Conservation (phyloP, 2,797 vertebrate genomes). For the Artibeus jamaicensis region DNA sequence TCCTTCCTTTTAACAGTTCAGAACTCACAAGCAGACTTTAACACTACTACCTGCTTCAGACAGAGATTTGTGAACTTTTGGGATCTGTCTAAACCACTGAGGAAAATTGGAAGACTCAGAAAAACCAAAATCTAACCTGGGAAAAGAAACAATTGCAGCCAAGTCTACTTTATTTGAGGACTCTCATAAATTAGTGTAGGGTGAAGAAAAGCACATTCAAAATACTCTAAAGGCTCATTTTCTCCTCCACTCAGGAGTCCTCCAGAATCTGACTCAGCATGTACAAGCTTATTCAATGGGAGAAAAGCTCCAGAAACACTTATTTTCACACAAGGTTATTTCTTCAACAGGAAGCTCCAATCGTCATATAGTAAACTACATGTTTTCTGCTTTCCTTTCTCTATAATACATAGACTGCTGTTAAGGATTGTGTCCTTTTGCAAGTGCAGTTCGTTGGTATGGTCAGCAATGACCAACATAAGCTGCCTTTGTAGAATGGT, state of each 20-base stretch:
- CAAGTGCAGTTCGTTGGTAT: background rate
- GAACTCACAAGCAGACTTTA: background rate
- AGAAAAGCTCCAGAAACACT: background rate
- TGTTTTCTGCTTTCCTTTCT: background rate
- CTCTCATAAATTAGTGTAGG: background rate
- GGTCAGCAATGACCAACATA: background rate
- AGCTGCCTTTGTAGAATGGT: background rate
- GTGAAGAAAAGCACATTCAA: background rate
- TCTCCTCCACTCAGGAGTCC: background rate
- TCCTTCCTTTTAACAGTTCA: background rate
- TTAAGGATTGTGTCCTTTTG: no score
- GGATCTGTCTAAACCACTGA: background rate
- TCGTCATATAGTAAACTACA: fast-evolving
- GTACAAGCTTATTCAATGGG: background rate
- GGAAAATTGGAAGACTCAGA: background rate
- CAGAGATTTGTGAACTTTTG: background rate
- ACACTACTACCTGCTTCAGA: background rate
- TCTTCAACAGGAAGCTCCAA: background rate
- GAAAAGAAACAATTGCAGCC: background rate
- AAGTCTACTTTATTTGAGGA: background rate
- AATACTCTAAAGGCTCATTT: background rate
- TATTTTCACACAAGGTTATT: background rate
- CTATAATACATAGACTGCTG: background rate
- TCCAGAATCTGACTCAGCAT: background rate
- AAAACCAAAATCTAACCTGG: background rate